phyloP scores from a whole-genome alignment of 1,140 invertebrate species.

The Drosophila sp. region DNA sequence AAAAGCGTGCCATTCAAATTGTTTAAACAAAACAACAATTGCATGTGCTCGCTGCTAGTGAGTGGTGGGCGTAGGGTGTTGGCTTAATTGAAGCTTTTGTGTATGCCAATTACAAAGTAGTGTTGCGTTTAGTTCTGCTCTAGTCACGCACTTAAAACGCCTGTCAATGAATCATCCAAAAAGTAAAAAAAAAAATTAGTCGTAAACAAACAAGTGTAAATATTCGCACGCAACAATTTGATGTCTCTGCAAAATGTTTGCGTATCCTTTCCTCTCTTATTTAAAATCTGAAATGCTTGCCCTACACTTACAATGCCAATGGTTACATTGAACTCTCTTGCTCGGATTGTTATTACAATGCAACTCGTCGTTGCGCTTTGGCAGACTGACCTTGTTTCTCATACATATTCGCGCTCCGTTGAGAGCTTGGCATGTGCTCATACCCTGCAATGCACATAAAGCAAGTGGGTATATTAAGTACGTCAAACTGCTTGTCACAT shows the following conservation, averaged over 20 bases:
- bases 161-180: conserved; percentile 44
- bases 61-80: not conserved
- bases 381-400: conserved; percentile 70
- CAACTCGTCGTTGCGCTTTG: conserved; percentile 47
- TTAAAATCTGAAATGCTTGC: no score
- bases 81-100: conserved; percentile 43
- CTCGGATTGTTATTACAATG: conserved; percentile 25
- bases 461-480: not conserved
- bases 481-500: not conserved
- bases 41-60: conserved; percentile 13
- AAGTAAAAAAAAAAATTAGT: conserved; percentile 13
- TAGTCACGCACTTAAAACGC: conserved; percentile 52
- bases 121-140: not conserved
- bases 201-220: not conserved
- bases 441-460: not conserved
- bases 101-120: conserved; percentile 6
- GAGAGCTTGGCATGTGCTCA: conserved; percentile 42
- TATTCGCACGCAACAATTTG: conserved; percentile 25
- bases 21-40: conserved; percentile 52
- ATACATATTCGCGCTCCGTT: conserved; percentile 45
- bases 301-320: conserved; percentile 51
- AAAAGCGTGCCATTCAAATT: conserved; percentile 57
- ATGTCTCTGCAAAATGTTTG: conserved; percentile 22
- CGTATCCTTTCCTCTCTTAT: not conserved
- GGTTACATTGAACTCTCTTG: conserved; percentile 64